Percentiles rank a stretch among this genome's conserved stretches.
Evolutionary conservation across 2,888 invertebrate genomes (phyloP).

Genomic region (Cerceris ruficornis): DNA sequence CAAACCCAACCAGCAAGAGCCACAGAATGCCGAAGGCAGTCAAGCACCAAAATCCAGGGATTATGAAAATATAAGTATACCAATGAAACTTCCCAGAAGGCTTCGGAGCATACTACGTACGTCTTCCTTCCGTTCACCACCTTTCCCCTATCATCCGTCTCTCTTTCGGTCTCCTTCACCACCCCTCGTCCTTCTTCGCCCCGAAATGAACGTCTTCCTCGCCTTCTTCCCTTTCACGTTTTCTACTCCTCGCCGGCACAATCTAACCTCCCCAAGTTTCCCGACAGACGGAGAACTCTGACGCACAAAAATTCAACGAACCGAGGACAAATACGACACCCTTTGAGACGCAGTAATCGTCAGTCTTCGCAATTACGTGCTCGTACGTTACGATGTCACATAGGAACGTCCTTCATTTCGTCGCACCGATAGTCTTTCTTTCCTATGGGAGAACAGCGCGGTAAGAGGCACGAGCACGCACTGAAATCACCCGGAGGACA

Average conservation of each 20-base stretch:
- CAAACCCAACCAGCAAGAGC: no score
- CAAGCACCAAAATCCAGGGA: background rate
- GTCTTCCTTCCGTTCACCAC: conserved; percentile 16
- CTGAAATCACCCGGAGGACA: conserved; percentile 5
- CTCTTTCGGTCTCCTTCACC: background rate
- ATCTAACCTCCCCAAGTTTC: no score
- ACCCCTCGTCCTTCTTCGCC: background rate
- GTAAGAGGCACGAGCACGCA: conserved; percentile 46
- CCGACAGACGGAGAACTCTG: no score
- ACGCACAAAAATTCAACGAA: no score
- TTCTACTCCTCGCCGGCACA: no score
- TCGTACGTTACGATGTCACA: no score
- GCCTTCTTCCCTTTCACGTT: no score
- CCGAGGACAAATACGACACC: no score
- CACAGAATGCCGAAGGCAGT: no score
- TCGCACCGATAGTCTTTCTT: conserved; percentile 2
- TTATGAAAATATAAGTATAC: conserved; percentile 62
- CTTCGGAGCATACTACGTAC: conserved; percentile 75
- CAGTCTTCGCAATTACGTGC: no score
- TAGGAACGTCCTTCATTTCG: conserved; percentile 14
- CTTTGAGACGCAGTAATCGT: no score
- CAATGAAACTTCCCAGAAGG: conserved; percentile 73
- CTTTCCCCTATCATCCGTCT: conserved; percentile 5
- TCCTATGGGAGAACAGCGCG: conserved; percentile 19
- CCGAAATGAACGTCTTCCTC: no score